phyloP scores from a whole-genome alignment of 2,888 invertebrate genomes.

The Zygothrica quintamaculata region DNA sequence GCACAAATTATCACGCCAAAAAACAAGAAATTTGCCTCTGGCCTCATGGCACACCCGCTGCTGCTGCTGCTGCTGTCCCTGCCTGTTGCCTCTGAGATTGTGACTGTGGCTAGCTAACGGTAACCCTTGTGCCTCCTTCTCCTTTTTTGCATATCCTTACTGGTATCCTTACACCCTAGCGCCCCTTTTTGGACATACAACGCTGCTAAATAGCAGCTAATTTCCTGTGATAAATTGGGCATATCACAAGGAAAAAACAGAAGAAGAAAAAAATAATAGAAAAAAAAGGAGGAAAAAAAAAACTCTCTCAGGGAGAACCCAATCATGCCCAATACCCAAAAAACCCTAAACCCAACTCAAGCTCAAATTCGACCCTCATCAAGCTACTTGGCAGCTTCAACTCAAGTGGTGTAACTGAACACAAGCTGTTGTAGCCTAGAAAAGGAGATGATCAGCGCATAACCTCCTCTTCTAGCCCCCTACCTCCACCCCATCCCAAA shows the following conservation, averaged over 20 bases:
- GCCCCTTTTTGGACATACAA: slow-evolving; percentile 57
- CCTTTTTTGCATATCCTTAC: neutral
- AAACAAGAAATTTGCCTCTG: slow-evolving; percentile 65
- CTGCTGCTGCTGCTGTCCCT: too few relatives aligned
- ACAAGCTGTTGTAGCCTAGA: slow-evolving; percentile 38
- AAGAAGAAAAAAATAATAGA: too few relatives aligned
- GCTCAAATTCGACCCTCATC: too few relatives aligned
- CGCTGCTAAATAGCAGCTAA: slow-evolving; percentile 82
- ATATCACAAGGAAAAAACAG: slow-evolving; percentile 60
- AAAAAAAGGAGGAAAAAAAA: slow-evolving; percentile 17
- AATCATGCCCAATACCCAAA: slow-evolving; percentile 13
- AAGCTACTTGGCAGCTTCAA: too few relatives aligned
- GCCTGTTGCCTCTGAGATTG: too few relatives aligned
- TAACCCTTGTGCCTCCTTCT: neutral
- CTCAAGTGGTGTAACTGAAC: slow-evolving; percentile 80
- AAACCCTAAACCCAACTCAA: slow-evolving; percentile 11
- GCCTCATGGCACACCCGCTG: slow-evolving; percentile 49
- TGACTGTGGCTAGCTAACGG: slow-evolving; percentile 10
- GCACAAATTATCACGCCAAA: slow-evolving; percentile 81
- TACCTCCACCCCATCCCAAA: too few relatives aligned
- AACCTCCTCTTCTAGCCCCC: too few relatives aligned
- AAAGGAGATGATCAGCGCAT: too few relatives aligned
- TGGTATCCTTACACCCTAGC: slow-evolving; percentile 11
- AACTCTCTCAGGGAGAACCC: slow-evolving; percentile 36
- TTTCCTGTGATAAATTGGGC: slow-evolving; percentile 82